A percentile compares a stretch with the other conserved stretches of the same genome.
Conservation (phyloP, 2,113 vertebrate species). For the Orthonyx spaldingii region DNA sequence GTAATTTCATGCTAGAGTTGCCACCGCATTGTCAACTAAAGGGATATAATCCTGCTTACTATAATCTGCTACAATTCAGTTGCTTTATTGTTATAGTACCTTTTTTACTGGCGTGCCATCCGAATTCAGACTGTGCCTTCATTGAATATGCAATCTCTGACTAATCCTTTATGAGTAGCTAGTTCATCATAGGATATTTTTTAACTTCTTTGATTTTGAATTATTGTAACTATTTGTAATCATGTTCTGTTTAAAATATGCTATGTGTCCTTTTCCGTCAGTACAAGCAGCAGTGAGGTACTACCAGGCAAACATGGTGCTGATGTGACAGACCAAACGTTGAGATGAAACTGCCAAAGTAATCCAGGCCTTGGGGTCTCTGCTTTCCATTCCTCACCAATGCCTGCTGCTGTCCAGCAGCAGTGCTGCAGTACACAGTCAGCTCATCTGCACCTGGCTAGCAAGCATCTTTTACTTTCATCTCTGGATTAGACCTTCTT, state of each 20-base stretch:
- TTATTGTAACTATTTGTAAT: neutral
- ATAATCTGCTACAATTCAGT: neutral
- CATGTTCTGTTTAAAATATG: neutral
- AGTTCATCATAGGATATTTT: neutral
- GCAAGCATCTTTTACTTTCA: neutral
- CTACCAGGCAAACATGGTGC: neutral
- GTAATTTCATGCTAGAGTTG: neutral
- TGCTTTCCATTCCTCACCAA: neutral
- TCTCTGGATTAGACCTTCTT: neutral
- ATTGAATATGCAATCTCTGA: neutral
- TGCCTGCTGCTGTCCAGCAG: neutral
- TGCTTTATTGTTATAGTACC: neutral
- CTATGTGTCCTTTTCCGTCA: neutral
- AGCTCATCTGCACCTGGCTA: neutral
- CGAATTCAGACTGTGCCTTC: neutral
- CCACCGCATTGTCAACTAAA: neutral
- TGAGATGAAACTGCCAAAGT: neutral
- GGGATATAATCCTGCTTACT: neutral
- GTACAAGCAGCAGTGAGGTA: neutral
- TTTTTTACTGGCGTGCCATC: neutral
- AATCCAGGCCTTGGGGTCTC: neutral
- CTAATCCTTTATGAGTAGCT: neutral
- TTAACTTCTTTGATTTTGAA: neutral
- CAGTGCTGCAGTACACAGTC: neutral
- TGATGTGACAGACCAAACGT: neutral